Evolutionary conservation across 2,888 invertebrate species (phyloP), one percentile per base, ranked within the genome.

Genomic region (Tipula helvola): DNA sequence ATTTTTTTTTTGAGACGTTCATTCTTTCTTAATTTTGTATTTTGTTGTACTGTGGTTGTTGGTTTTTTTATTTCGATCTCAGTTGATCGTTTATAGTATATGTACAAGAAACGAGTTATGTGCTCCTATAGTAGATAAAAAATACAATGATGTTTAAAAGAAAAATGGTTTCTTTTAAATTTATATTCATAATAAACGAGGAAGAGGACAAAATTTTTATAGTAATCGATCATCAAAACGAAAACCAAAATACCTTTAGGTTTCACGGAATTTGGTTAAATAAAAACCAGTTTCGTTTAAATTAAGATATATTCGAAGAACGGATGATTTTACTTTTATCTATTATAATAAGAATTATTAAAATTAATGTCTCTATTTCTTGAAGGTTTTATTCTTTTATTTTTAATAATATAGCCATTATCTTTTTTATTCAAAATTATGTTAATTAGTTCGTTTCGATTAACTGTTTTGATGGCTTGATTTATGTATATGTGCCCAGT

Each of bases 201-300:
- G 84, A 84, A 84, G 36, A 84, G 41, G 41, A 84, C 84, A 84
- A 39, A 84, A 39, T 39, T 71, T 28, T 71, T 39, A n/a, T 13
- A 84, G 84, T 84, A 84, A 84, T 84, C 84, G 84, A 84, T 84
- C 84, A 84, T 84, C 84, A 16, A 52, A 52, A 52, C n/a, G 10
- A 84, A 84, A 84, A 39, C 84, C 0, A 41, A 41, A 8, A 16
- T 39, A 39, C n/a, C 39, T 39, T 39, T 39, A 84, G 28, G 18
- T n/a, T 71, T 71, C 71, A 28, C 8, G 71, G 71, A 71, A 71
- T 71, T 84, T 84, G 7, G 2, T 39, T n/a, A n/a, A 36, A 83
- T 7, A 5, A 36, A 83, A 84, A 84, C 84, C 16, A 16, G 84
- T 84, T 84, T 84, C 13, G n/a, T 39, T 39, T 2, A 84, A 39